Evolutionary conservation across 2,797 vertebrate species (phyloP).

Genomic region (Neomorphus geoffroyi): DNA sequence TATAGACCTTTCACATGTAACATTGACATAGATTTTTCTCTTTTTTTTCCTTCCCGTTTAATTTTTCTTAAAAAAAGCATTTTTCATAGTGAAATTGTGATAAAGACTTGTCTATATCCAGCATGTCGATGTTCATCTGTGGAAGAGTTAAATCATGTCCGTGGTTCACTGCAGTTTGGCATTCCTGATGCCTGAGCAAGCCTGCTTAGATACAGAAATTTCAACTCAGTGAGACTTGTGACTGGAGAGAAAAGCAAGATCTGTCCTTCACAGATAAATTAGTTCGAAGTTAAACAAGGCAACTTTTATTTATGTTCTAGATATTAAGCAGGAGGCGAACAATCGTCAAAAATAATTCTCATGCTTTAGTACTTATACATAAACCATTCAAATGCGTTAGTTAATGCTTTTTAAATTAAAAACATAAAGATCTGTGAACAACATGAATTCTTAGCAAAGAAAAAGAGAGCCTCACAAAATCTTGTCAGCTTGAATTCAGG

Average conservation of each 20-base stretch:
- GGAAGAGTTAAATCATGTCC: not conserved
- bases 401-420: constrained; percentile 70
- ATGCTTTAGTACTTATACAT: constrained; percentile 28
- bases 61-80: not conserved
- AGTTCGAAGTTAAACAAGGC: constrained; percentile 36
- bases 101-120: not conserved
- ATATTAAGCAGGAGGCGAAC: not conserved
- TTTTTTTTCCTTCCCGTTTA: not conserved
- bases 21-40: not conserved
- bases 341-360: constrained; percentile 49
- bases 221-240: not conserved
- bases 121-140: not conserved
- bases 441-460: constrained; percentile 42
- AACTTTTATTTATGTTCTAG: constrained; percentile 39
- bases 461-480: constrained; percentile 4
- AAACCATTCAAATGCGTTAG: constrained; percentile 47
- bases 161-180: not conserved
- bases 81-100: not conserved
- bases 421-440: constrained; percentile 49
- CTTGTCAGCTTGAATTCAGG: constrained; percentile 21
- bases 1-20: not conserved
- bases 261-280: constrained; percentile 28
- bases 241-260: not conserved
- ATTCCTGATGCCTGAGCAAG: not conserved
- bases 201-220: not conserved